These are phyloP conservation scores for Smittia sp. DNA, from an alignment of 2,888 invertebrate genomes.

Conservation along the genomic window DNA sequence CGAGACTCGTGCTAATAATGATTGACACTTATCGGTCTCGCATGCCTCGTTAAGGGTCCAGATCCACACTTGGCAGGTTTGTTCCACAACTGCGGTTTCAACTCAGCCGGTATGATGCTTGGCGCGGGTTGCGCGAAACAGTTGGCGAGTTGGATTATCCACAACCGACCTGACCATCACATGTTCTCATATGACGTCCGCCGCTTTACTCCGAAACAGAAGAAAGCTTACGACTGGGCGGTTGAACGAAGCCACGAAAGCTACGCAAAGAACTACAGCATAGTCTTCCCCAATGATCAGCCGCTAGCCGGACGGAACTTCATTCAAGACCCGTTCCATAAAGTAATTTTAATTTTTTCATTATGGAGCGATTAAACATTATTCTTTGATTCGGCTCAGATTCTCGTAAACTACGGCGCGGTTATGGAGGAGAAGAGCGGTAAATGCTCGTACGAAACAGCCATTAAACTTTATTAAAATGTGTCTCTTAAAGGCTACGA, in stretches of 20 bases:
- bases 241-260: conserved; percentile 82
- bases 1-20: not conserved
- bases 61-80: conserved; percentile 66
- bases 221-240: conserved; percentile 66
- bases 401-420: conserved; percentile 71
- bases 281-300: conserved; percentile 81
- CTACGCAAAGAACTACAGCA: conserved; percentile 82
- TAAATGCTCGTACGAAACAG: not conserved
- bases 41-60: conserved; percentile 65
- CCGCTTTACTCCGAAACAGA: conserved; percentile 73
- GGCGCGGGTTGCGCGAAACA: conserved; percentile 85
- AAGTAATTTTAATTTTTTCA: conserved; percentile 46
- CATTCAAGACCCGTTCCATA: conserved; percentile 65
- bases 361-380: not conserved
- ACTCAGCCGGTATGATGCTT: conserved; percentile 89
- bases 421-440: conserved; percentile 82
- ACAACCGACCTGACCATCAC: conserved; percentile 77
- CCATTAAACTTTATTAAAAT: not conserved
- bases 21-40: not conserved
- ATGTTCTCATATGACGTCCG: conserved; percentile 86
- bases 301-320: conserved; percentile 75
- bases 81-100: conserved; percentile 84
- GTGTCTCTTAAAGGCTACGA: conserved; percentile 65
- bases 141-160: conserved; percentile 78
- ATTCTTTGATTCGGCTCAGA: conserved; percentile 49